Conservation (phyloP, 2,113 vertebrate genomes). For the Choloepus hoffmanni region DNA sequence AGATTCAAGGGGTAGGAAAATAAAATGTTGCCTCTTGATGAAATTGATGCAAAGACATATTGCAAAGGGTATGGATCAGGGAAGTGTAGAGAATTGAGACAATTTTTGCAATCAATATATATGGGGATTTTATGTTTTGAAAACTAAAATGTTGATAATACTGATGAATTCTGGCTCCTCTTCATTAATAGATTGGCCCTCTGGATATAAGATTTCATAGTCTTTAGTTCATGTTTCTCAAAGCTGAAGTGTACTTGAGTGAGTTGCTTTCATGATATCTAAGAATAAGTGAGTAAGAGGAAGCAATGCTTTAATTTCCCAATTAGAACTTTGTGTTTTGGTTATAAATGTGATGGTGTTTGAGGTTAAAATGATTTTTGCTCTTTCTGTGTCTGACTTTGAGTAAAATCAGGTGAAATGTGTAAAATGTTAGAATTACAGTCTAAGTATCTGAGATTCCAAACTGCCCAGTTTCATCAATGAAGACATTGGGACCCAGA, state of each 20-base stretch:
- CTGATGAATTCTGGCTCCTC: not conserved
- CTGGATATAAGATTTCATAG: not conserved
- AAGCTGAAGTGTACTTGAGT: not conserved
- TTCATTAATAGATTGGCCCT: not conserved
- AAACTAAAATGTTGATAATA: constrained; percentile 1
- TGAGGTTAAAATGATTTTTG: not conserved
- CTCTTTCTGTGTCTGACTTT: not conserved
- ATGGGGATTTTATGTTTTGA: not conserved
- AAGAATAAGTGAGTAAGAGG: not conserved
- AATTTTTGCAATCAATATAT: not conserved
- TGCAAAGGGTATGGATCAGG: not conserved
- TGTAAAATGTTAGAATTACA: not conserved
- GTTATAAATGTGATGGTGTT: constrained; percentile 1
- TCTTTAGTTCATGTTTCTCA: not conserved
- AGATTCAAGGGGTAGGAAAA: not conserved
- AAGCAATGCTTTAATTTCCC: not conserved
- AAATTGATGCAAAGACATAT: not conserved
- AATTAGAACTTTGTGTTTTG: constrained; percentile 36
- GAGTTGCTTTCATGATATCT: not conserved
- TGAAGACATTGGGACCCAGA: not conserved
- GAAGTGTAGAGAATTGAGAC: not conserved
- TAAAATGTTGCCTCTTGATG: not conserved
- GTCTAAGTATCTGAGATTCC: not conserved
- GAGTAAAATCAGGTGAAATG: constrained; percentile 43
- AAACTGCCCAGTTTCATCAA: not conserved